phyloP scores from a whole-genome alignment of 1,140 invertebrate species.

The Brachystomella parvula region DNA sequence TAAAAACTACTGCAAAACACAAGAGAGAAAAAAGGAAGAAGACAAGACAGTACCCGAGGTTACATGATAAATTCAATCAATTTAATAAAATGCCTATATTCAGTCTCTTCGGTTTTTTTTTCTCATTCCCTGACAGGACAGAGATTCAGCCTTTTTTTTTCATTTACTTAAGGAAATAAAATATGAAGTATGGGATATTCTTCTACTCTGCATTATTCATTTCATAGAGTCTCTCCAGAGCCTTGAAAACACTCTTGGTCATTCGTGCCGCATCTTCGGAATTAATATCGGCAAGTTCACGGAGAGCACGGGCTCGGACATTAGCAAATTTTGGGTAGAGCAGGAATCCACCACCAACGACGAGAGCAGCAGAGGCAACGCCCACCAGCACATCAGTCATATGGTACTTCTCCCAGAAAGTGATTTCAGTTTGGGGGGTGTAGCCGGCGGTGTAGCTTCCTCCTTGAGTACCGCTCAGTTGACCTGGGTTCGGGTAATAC shows the following conservation, averaged over 20 bases:
- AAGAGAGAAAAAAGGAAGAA: no score
- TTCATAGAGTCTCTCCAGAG: slow-evolving; percentile 29
- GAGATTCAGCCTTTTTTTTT: neutral
- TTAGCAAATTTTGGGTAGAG: slow-evolving; percentile 16
- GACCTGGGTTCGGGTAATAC: neutral
- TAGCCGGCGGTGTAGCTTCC: neutral
- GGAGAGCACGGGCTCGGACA: slow-evolving; percentile 23
- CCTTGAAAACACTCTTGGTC: slow-evolving; percentile 29
- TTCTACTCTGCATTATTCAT: slow-evolving; percentile 13
- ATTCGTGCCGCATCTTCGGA: slow-evolving; percentile 29
- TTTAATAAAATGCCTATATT: neutral
- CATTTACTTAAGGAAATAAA: neutral
- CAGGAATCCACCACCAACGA: slow-evolving; percentile 20
- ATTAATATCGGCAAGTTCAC: slow-evolving; percentile 28
- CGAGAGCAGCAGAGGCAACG: slow-evolving; percentile 8
- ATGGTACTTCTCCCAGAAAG: neutral
- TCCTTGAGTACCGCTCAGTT: neutral
- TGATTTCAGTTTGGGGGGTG: neutral
- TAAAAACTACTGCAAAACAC: no score
- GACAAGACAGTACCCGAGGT: no score
- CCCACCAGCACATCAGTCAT: slow-evolving; percentile 5
- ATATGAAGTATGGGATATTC: neutral
- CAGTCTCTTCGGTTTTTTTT: neutral
- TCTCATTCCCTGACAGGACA: neutral
- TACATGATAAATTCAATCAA: no score